Conservation (phyloP, 2,113 vertebrate species). For the Coregonus clupeaformis region DNA sequence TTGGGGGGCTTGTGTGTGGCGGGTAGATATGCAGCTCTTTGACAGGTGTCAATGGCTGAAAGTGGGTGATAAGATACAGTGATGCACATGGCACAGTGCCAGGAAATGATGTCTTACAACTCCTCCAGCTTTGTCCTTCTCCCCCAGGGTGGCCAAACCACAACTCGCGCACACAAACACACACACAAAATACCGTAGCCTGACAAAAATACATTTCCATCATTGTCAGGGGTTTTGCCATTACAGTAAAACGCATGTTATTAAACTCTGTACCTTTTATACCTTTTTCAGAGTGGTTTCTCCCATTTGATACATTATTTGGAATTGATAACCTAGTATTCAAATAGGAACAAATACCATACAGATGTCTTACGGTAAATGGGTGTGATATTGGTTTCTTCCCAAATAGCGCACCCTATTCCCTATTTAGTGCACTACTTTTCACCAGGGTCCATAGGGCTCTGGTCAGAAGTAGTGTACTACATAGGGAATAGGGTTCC, state of each 20-base stretch:
- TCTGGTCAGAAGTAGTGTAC: too few species aligned
- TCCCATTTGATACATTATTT: not conserved
- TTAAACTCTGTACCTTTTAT: not conserved
- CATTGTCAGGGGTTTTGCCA: not conserved
- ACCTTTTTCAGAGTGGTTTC: not conserved
- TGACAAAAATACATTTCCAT: slow-evolving; percentile 25
- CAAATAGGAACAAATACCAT: slow-evolving; percentile 22
- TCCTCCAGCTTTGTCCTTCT: slow-evolving; percentile 18
- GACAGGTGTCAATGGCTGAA: slow-evolving; percentile 21
- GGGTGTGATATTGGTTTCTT: not conserved
- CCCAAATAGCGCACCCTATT: too few species aligned
- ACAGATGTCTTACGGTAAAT: not conserved
- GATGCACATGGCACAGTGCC: not conserved
- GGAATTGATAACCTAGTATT: slow-evolving; percentile 20
- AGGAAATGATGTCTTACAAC: slow-evolving; percentile 39
- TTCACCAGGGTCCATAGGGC: too few species aligned
- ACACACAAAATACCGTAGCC: slow-evolving; percentile 15
- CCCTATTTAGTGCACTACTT: too few species aligned
- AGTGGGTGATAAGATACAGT: slow-evolving; percentile 33
- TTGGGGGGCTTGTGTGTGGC: not conserved
- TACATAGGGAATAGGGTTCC: too few species aligned
- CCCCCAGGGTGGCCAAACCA: not conserved
- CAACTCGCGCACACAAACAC: slow-evolving; percentile 17
- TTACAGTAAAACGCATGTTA: not conserved
- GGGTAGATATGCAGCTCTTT: not conserved